Evolutionary conservation across 2,113 vertebrate genomes (phyloP).

Genomic region (Camelus dromedarius): DNA sequence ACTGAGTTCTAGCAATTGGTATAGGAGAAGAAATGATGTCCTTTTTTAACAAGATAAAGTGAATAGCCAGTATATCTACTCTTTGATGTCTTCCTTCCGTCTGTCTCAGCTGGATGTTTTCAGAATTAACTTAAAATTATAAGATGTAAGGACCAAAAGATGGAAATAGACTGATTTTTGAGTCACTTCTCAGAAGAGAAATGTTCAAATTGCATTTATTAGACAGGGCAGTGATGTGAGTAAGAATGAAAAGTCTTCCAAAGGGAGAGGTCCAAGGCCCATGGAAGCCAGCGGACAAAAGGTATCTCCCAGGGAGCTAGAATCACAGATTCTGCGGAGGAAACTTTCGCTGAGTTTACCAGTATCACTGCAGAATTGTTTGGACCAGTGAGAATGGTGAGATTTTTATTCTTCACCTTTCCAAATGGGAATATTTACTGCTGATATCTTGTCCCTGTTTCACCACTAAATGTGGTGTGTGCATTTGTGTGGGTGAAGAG

Average conservation of each 20-base stretch:
- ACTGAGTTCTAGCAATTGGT: neutral
- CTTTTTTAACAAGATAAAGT: neutral
- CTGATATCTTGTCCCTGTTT: neutral
- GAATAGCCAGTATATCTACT: neutral
- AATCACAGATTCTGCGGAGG: neutral
- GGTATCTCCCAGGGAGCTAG: neutral
- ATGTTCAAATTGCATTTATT: neutral
- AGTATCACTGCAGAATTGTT: neutral
- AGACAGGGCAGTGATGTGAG: neutral
- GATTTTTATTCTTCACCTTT: neutral
- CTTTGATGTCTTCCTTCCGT: neutral
- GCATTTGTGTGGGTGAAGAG: neutral
- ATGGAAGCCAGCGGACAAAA: neutral
- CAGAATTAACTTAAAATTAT: neutral
- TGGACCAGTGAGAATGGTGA: neutral
- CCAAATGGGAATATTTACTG: neutral
- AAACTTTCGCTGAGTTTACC: neutral
- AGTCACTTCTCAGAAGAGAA: neutral
- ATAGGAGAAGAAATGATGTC: neutral
- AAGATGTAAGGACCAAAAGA: neutral
- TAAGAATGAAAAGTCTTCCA: neutral
- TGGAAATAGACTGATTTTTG: neutral
- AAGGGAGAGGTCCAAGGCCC: neutral
- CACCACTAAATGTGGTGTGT: neutral
- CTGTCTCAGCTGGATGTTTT: neutral